Percentiles rank a stretch among this genome's conserved stretches.
Conservation (phyloP, 2,888 invertebrate species). For the Sarcophaga rosellei region DNA sequence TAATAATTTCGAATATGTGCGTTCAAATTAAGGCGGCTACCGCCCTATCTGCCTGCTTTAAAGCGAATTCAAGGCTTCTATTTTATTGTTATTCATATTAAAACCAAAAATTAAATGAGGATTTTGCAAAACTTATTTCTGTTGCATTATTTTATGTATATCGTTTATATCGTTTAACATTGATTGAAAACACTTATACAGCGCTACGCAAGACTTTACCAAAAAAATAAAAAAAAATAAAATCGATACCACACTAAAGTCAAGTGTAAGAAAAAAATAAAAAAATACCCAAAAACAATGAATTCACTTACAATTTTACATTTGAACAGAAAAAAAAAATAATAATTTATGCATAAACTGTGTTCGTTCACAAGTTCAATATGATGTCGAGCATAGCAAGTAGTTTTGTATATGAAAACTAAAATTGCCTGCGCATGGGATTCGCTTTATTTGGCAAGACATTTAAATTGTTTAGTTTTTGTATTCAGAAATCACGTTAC, state of each 20-base stretch:
- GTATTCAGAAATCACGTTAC: conserved; percentile 18
- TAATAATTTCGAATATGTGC: conserved; percentile 5
- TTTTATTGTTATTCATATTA: conserved; percentile 50
- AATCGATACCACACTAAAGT: neutral
- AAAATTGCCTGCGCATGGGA: neutral
- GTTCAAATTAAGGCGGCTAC: neutral
- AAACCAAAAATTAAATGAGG: neutral
- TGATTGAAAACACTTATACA: conserved; percentile 12
- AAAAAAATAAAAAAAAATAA: conserved; percentile 15
- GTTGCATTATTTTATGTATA: conserved; percentile 27
- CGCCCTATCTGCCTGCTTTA: too few relatives aligned
- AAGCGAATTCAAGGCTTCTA: conserved; percentile 41
- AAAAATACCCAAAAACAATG: conserved; percentile 39
- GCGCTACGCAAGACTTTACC: neutral
- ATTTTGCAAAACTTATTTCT: conserved; percentile 40
- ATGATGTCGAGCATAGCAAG: conserved; percentile 48
- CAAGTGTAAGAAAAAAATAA: neutral
- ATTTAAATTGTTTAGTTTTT: too few relatives aligned
- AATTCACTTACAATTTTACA: conserved; percentile 31
- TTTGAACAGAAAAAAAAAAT: neutral
- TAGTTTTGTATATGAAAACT: neutral
- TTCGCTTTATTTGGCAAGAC: too few relatives aligned
- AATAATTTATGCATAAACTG: conserved; percentile 28
- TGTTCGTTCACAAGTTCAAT: conserved; percentile 2
- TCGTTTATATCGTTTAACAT: conserved; percentile 27